A percentile compares a stretch with the other conserved stretches of the same genome.
These are phyloP conservation scores for Chelidonichthys spinosus DNA, from an alignment of 2,797 vertebrate species.

Conservation along the genomic window DNA sequence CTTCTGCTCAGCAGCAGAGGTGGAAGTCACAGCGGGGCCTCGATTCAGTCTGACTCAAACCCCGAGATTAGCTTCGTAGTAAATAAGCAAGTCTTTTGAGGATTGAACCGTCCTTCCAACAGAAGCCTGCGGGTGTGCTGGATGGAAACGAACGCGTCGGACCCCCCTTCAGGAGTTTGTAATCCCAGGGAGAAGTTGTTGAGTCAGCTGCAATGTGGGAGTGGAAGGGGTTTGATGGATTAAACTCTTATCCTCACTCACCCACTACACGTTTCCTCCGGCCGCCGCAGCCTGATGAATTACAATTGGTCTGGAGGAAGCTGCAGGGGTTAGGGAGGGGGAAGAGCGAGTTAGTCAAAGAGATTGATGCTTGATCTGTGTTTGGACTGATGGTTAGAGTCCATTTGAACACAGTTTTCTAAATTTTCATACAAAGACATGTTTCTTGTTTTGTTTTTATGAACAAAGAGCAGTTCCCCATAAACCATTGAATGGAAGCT, in stretches of 20 bases:
- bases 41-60: constrained; percentile 43
- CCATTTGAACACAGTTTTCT: constrained; percentile 9
- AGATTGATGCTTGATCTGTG: constrained; percentile 47
- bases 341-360: constrained; percentile 39
- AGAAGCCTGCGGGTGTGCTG: constrained; percentile 32
- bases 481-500: constrained; percentile 14
- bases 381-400: constrained; percentile 46
- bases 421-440: constrained; percentile 9
- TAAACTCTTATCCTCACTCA: constrained; percentile 78
- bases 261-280: constrained; percentile 56
- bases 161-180: constrained; percentile 51
- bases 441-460: neutral
- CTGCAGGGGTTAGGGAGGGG: constrained; percentile 2
- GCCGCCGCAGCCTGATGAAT: constrained; percentile 64
- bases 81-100: constrained; percentile 39
- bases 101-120: constrained; percentile 14
- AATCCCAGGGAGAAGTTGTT: constrained; percentile 69
- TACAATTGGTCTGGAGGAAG: constrained; percentile 56
- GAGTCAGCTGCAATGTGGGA: constrained; percentile 74
- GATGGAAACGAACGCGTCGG: constrained; percentile 9
- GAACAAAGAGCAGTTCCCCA: neutral
- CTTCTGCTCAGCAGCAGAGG: constrained; percentile 23
- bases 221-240: constrained; percentile 79
- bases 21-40: constrained; percentile 32
- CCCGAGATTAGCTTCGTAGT: constrained; percentile 16